Conservation (phyloP, 2,113 vertebrate species). For the Hymenochirus boettgeri region DNA sequence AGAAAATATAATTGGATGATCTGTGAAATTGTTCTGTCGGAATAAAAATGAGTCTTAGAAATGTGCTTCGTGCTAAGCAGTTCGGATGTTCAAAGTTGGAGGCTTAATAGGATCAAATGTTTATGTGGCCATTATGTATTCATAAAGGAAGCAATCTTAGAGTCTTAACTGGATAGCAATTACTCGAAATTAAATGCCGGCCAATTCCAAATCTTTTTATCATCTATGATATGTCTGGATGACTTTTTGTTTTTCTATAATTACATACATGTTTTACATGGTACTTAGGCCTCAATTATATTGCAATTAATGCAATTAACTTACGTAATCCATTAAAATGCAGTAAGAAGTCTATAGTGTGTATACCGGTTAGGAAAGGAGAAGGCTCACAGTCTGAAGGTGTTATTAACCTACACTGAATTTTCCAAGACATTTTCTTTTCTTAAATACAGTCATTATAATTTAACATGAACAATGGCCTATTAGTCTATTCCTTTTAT, state of each 20-base stretch:
- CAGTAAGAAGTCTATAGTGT: slow-evolving; percentile 82
- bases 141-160: slow-evolving; percentile 63
- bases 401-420: slow-evolving; percentile 82
- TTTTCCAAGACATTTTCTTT: slow-evolving; percentile 77
- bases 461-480: slow-evolving; percentile 74
- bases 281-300: slow-evolving; percentile 85
- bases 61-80: neutral
- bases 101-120: slow-evolving; percentile 3
- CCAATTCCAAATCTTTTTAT: slow-evolving; percentile 77
- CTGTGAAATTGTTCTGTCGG: neutral
- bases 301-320: slow-evolving; percentile 87
- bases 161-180: slow-evolving; percentile 76
- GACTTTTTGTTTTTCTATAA: slow-evolving; percentile 82
- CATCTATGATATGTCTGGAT: slow-evolving; percentile 71
- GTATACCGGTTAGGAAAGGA: slow-evolving; percentile 78
- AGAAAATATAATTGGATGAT: neutral
- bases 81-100: neutral
- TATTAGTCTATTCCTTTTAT: slow-evolving; percentile 67
- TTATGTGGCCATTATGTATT: slow-evolving; percentile 16
- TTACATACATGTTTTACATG: slow-evolving; percentile 78
- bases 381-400: slow-evolving; percentile 71
- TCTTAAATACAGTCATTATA: slow-evolving; percentile 77
- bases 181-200: slow-evolving; percentile 76
- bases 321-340: slow-evolving; percentile 83
- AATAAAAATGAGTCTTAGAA: neutral